Conservation (phyloP, 2,797 vertebrate species). For the Anguilla megastoma region DNA sequence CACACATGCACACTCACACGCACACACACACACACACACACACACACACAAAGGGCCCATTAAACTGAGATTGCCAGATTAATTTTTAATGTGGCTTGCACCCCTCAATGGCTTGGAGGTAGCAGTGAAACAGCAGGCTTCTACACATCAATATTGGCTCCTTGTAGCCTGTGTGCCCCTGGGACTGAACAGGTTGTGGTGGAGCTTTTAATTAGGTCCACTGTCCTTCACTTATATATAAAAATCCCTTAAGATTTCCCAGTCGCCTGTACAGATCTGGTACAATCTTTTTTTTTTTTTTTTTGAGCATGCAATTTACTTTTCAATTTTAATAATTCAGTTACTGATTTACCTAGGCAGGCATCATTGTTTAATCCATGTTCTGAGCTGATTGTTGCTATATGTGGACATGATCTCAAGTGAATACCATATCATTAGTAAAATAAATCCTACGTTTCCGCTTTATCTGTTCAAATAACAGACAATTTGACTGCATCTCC, state of each 20-base stretch:
- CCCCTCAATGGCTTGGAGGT: constrained; percentile 23
- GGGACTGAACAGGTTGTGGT: constrained; percentile 14
- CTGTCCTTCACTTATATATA: constrained; percentile 23
- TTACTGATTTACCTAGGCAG: constrained; percentile 6
- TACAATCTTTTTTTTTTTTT: not conserved
- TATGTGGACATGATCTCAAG: not conserved
- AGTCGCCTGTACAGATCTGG: not conserved
- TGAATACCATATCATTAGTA: constrained; percentile 13
- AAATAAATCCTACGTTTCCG: not conserved
- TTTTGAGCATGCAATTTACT: not conserved
- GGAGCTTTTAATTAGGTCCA: constrained; percentile 31
- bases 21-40: constrained; percentile 22
- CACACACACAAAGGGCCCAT: not conserved
- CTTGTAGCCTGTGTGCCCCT: not conserved
- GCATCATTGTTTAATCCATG: constrained; percentile 10
- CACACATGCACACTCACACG: not conserved
- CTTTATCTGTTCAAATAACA: constrained; percentile 13
- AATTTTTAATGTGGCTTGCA: constrained; percentile 33
- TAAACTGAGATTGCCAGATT: constrained; percentile 25
- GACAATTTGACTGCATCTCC: constrained; percentile 1
- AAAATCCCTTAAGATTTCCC: not conserved
- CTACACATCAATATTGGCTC: constrained; percentile 19
- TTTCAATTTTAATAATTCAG: constrained; percentile 10
- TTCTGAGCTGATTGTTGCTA: not conserved
- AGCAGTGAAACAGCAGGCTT: constrained; percentile 18